A percentile compares a stretch with the other conserved stretches of the same genome.
Conservation (phyloP, 2,113 vertebrate genomes). For the Ursus arctos region DNA sequence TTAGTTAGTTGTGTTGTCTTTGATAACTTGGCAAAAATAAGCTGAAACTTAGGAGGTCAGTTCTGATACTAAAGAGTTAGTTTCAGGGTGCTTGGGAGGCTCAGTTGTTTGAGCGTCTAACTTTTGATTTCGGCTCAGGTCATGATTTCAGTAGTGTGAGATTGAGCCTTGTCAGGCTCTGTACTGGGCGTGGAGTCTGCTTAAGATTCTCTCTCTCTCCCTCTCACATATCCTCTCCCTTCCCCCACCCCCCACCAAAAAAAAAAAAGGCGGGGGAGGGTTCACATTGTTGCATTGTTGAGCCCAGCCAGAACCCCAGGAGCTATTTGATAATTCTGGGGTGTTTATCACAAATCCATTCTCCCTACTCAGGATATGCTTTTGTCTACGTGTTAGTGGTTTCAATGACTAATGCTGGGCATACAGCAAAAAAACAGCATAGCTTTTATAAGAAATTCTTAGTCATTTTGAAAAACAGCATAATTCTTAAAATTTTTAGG, state of each 20-base stretch:
- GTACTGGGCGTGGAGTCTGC: background rate
- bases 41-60: background rate
- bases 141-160: background rate
- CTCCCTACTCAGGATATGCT: background rate
- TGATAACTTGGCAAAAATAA: background rate
- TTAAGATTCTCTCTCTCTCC: background rate
- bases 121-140: background rate
- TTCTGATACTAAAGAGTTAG: background rate
- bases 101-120: background rate
- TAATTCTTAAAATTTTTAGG: background rate
- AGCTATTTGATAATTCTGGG: background rate
- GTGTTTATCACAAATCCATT: background rate
- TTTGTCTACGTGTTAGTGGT: background rate
- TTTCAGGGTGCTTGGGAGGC: background rate
- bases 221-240: background rate
- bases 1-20: background rate
- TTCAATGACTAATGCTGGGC: background rate
- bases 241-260: background rate
- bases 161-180: background rate
- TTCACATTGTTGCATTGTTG: background rate
- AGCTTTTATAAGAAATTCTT: background rate
- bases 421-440: background rate
- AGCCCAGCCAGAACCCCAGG: background rate
- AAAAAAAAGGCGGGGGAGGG: background rate
- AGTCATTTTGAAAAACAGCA: background rate